Base-by-base conservation (phyloP, 2,797 vertebrate genomes). In the Schizothorax lantsangensis region DNA sequence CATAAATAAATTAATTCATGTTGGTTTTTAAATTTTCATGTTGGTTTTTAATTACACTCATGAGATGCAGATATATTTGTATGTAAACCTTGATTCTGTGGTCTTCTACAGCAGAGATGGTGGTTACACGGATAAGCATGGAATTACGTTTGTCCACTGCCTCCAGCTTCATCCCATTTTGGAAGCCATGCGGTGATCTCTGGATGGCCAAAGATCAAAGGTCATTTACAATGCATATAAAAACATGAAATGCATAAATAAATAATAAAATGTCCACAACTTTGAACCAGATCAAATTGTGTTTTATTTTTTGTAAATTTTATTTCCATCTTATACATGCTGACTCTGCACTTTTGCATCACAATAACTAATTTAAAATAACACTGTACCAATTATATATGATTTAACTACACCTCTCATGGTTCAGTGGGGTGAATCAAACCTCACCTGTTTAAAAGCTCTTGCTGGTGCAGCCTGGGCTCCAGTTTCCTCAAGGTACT, bases 71-170 rank as follows among this genome's bases (percentile, higher is more conserved):
- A 49, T 26, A 59, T 47, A 21, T 26, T 69, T 43, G 23, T 8
- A 26, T 73, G 59, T 45, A 30, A 33, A 98, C 97, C 96, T 98
- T 97, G 77, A 98, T 86, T 19, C 96, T 93, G 90, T 97, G 94
- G 86, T 97, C 95, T 23, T 98, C 97, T 71, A 91, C 95, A 88
- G 97, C 95, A 2, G 86, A 85, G 81, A 98, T 92, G 0, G 95
- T 96, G 59, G 97, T 90, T 19, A 97, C 97, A 45, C 97, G 95
- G 86, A 98, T 97, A 88, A 98, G 94, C 95, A 96, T 95, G 15
- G 97, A 95, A 90, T 99, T 99, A 90, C 96, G 95, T 90, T 94
- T 97, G 92, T 98, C 98, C 68, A 98, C 97, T 1, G 95, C 96
- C 92, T 98, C 97, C 82, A 98, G 91, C 92, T 97, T 98, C 92